Conservation (phyloP, 2,797 vertebrate species). For the Onychomys torridus region DNA sequence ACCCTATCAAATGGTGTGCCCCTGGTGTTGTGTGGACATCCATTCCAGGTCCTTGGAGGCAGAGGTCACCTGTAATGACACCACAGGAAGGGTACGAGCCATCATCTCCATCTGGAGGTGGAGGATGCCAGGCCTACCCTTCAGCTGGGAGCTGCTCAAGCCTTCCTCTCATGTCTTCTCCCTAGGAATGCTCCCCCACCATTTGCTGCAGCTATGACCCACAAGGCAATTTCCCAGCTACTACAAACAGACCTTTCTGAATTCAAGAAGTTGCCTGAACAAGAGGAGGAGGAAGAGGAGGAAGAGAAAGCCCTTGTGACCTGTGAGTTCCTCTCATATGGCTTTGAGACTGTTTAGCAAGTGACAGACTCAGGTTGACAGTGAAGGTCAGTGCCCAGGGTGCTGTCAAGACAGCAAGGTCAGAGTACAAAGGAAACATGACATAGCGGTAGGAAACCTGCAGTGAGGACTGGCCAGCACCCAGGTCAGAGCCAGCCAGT, state of each 20-base stretch:
- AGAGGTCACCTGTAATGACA: fast-evolving
- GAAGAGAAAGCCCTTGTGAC: slow-evolving; percentile 46
- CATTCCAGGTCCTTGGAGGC: background rate
- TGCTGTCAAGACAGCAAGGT: background rate
- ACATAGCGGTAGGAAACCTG: fast-evolving
- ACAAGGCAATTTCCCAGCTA: slow-evolving; percentile 89
- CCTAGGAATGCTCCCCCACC: slow-evolving; percentile 88
- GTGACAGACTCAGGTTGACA: background rate
- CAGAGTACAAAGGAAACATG: no score
- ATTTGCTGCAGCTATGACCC: slow-evolving; percentile 89
- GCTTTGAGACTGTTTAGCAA: background rate
- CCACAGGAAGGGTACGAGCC: fast-evolving
- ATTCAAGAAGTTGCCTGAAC: slow-evolving; percentile 79
- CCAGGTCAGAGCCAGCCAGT: background rate
- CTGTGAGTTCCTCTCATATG: slow-evolving; percentile 62
- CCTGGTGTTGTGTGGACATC: background rate
- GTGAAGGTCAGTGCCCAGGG: background rate
- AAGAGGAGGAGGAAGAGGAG: background rate
- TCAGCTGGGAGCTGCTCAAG: fast-evolving
- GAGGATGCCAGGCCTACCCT: background rate
- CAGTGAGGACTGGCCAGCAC: fast-evolving
- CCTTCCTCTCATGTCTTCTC: background rate
- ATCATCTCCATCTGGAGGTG: background rate
- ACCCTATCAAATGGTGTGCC: background rate
- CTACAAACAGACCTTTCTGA: slow-evolving; percentile 90